phyloP scores from a whole-genome alignment of 2,888 invertebrate species.

The Dasypogon diadema region DNA sequence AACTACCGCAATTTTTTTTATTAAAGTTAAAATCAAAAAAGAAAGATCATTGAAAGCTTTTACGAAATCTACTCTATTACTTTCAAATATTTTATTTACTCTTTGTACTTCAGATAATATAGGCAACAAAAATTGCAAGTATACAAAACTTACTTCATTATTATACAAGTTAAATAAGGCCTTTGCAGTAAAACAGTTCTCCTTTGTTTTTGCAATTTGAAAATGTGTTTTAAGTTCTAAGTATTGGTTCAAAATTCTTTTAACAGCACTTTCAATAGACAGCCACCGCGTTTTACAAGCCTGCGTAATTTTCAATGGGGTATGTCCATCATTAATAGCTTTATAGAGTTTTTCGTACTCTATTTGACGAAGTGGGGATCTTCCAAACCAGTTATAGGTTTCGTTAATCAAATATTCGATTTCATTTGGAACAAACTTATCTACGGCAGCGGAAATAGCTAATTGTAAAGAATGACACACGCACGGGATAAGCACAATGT shows the following conservation, averaged over 20 bases:
- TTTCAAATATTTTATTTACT: conserved; percentile 17
- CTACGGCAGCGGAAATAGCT: conserved; percentile 1
- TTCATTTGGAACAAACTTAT: neutral
- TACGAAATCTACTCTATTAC: neutral
- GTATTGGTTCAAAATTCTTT: conserved; percentile 1
- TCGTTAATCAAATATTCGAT: conserved; percentile 53
- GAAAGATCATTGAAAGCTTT: neutral
- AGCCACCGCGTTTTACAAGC: conserved; percentile 59
- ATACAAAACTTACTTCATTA: neutral
- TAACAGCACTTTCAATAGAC: conserved; percentile 53
- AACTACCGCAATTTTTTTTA: neutral
- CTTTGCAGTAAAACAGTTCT: neutral
- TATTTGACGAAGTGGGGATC: conserved; percentile 31
- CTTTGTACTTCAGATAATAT: conserved; percentile 5
- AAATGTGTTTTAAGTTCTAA: conserved; percentile 28
- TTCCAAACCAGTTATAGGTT: conserved; percentile 53
- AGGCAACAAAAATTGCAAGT: neutral
- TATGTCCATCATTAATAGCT: conserved; percentile 58
- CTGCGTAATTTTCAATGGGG: conserved; percentile 58
- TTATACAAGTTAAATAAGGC: neutral
- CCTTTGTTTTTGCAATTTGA: neutral
- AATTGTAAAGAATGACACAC: conserved; percentile 25
- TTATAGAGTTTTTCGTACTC: conserved; percentile 57
- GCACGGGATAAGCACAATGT: conserved; percentile 6
- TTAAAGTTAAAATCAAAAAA: neutral